Percentiles rank a stretch among this genome's conserved stretches.
Evolutionary conservation across 1,140 invertebrate genomes (phyloP).

Genomic region (Drosophila malerkotliana): DNA sequence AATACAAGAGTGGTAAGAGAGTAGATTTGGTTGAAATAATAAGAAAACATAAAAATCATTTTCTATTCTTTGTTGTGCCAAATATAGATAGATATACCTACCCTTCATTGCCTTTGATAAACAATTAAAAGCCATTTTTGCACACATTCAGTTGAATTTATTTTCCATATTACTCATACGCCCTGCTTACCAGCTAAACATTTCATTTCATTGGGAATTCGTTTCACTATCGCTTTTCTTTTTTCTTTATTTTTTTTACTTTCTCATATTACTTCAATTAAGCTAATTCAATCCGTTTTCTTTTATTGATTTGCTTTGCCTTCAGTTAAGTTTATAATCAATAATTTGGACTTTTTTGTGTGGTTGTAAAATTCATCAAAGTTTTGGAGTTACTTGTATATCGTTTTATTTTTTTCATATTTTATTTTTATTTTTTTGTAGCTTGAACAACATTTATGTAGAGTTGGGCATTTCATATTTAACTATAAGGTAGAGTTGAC

Average conservation of each 20-base stretch:
- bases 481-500: conserved; percentile 73
- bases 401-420: conserved; percentile 45
- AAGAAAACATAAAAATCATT: too few relatives aligned
- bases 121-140: conserved; percentile 17
- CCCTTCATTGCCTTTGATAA: not conserved
- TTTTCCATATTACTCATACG: conserved; percentile 70
- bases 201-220: conserved; percentile 26
- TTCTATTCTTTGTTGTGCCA: too few relatives aligned
- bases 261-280: conserved; percentile 55
- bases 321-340: conserved; percentile 50
- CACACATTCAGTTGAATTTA: conserved; percentile 78
- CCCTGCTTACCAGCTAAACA: conserved; percentile 64
- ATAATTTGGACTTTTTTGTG: conserved; percentile 66
- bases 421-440: conserved; percentile 33
- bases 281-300: conserved; percentile 70
- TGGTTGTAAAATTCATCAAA: conserved; percentile 78
- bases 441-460: conserved; percentile 79
- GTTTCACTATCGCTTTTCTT: conserved; percentile 22
- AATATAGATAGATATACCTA: not conserved
- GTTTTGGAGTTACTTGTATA: conserved; percentile 46
- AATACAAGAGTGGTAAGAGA: too few relatives aligned
- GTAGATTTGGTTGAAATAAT: too few relatives aligned
- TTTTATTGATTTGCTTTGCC: conserved; percentile 65
- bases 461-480: conserved; percentile 68
- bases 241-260: conserved; percentile 5